Percentiles rank a stretch among this genome's conserved stretches.
These are phyloP conservation scores for Cyrtorhinus lividipennis DNA, from an alignment of 1,140 invertebrate species.

Conservation along the genomic window DNA sequence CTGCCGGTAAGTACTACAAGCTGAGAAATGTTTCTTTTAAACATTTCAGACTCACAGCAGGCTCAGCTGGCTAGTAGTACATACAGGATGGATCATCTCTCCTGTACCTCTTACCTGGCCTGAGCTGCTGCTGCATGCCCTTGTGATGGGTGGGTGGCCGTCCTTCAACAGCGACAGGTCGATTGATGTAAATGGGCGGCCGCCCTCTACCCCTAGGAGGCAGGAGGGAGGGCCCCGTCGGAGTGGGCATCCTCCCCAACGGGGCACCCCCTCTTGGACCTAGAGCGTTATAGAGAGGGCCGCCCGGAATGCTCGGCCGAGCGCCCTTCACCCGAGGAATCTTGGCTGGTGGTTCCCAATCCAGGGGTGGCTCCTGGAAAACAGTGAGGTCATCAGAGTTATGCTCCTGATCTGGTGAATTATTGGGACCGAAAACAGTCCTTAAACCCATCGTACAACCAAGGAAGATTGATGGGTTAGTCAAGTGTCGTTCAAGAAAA, in stretches of 20 bases:
- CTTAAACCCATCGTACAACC: no score
- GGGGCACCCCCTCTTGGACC: constrained; percentile 31
- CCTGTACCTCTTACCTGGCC: constrained; percentile 23
- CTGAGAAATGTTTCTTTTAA: no score
- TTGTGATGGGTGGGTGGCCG: not conserved
- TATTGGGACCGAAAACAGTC: no score
- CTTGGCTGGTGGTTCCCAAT: constrained; percentile 86
- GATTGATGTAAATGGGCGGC: constrained; percentile 26
- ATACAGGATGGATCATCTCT: no score
- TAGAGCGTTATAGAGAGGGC: constrained; percentile 31
- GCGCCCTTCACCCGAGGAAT: constrained; percentile 51
- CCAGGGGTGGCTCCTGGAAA: constrained; percentile 55
- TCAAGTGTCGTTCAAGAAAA: no score
- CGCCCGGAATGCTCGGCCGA: constrained; percentile 34
- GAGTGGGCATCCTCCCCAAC: constrained; percentile 29
- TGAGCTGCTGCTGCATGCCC: constrained; percentile 12
- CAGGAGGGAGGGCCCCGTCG: constrained; percentile 27
- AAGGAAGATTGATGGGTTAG: no score
- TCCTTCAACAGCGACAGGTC: constrained; percentile 16
- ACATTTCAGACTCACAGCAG: no score
- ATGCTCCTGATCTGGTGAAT: no score
- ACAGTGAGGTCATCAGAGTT: no score
- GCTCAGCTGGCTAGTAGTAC: no score
- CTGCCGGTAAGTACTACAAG: no score
- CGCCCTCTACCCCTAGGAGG: constrained; percentile 31